These are phyloP conservation scores for Mesitornis unicolor DNA, from an alignment of 2,113 vertebrate species.

Conservation along the genomic window DNA sequence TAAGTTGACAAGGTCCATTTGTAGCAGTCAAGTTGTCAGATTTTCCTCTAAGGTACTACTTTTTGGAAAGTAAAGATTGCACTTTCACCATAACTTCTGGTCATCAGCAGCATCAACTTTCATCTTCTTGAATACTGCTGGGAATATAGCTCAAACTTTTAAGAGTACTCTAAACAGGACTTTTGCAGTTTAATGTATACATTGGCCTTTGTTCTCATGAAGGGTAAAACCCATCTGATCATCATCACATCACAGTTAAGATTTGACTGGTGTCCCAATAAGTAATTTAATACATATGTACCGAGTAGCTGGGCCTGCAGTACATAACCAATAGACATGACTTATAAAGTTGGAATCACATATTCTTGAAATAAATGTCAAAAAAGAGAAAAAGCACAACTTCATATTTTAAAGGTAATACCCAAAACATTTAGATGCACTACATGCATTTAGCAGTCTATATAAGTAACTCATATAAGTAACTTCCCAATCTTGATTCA, in stretches of 20 bases:
- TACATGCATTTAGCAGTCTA: background rate
- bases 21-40: background rate
- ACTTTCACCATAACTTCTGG: background rate
- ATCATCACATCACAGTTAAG: background rate
- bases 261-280: background rate
- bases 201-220: background rate
- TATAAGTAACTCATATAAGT: background rate
- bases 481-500: background rate
- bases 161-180: background rate
- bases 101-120: background rate
- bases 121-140: background rate
- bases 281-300: slow-evolving; percentile 17
- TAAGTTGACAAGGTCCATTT: background rate
- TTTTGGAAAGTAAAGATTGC: background rate
- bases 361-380: slow-evolving; percentile 13
- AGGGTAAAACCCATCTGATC: background rate
- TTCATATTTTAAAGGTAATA: background rate
- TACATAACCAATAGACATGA: background rate
- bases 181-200: background rate
- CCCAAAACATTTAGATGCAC: background rate
- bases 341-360: background rate
- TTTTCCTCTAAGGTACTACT: background rate
- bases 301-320: background rate
- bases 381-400: slow-evolving; percentile 8
- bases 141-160: background rate